Percentiles rank a stretch among this genome's conserved stretches.
phyloP scores from a whole-genome alignment of 2,888 invertebrate genomes.

The Lissonota sp. region DNA sequence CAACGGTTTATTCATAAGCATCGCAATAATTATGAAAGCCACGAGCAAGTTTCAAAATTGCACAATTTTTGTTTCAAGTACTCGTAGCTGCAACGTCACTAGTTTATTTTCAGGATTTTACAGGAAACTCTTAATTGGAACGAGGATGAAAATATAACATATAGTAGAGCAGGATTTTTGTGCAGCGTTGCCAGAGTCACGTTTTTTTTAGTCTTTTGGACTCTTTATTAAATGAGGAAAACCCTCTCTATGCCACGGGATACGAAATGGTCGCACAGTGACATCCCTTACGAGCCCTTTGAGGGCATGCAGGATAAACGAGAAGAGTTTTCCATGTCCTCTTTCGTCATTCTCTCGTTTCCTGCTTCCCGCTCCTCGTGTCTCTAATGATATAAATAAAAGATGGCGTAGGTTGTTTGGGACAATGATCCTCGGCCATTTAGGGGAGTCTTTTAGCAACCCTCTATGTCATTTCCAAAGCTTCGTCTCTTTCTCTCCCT shows the following conservation, averaged over 20 bases:
- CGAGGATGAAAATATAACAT: no score
- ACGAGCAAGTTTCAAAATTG: no score
- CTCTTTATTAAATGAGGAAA: slow-evolving; percentile 59
- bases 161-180: no score
- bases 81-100: no score
- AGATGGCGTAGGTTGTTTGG: slow-evolving; percentile 75
- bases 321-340: slow-evolving; percentile 61
- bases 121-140: no score
- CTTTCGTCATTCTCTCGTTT: slow-evolving; percentile 32
- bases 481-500: slow-evolving; percentile 25
- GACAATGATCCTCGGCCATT: slow-evolving; percentile 72
- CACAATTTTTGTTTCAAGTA: no score
- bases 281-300: slow-evolving; percentile 72
- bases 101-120: no score
- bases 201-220: slow-evolving; percentile 22
- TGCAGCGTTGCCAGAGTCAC: slow-evolving; percentile 31
- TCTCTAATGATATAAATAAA: slow-evolving; percentile 79
- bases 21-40: no score
- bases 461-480: slow-evolving; percentile 31
- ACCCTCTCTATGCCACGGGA: slow-evolving; percentile 28
- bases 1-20: no score
- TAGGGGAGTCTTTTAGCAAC: slow-evolving; percentile 54
- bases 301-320: slow-evolving; percentile 69
- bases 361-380: slow-evolving; percentile 36
- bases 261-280: slow-evolving; percentile 47